phyloP scores from a whole-genome alignment of 2,888 invertebrate genomes.

The Drosophila gaucha region DNA sequence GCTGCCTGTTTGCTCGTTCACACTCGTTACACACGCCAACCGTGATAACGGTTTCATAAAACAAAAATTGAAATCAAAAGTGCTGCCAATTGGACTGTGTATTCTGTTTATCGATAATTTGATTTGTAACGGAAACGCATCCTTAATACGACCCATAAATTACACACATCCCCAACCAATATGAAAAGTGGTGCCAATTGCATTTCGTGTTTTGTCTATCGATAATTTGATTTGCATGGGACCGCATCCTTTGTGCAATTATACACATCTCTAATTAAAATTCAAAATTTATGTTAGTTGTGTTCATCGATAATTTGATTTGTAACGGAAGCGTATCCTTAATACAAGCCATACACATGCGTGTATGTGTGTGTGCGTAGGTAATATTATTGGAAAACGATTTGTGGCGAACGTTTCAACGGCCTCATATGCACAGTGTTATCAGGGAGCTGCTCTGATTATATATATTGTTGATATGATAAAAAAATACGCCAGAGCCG shows the following conservation, averaged over 20 bases:
- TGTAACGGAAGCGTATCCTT: slow-evolving; percentile 39
- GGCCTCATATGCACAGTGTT: slow-evolving; percentile 45
- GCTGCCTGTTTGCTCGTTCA: slow-evolving; percentile 18
- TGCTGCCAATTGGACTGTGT: slow-evolving; percentile 35
- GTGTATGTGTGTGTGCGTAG: neutral
- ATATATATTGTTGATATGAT: slow-evolving; percentile 56
- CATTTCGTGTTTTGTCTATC: neutral
- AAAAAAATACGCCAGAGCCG: slow-evolving; percentile 29
- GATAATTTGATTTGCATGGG: neutral
- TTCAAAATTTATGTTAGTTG: slow-evolving; percentile 37
- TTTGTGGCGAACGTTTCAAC: slow-evolving; percentile 19
- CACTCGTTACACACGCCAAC: slow-evolving; percentile 18
- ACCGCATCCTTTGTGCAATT: neutral
- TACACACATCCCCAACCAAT: neutral
- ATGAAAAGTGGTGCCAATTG: neutral
- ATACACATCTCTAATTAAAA: neutral
- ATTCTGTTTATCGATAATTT: slow-evolving; percentile 33
- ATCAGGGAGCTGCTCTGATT: slow-evolving; percentile 50
- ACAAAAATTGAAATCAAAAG: slow-evolving; percentile 28
- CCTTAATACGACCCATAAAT: slow-evolving; percentile 7
- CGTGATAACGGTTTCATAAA: slow-evolving; percentile 35
- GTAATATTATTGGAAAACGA: slow-evolving; percentile 2
- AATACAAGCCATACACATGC: slow-evolving; percentile 1
- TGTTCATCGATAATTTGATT: slow-evolving; percentile 31
- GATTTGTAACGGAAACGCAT: slow-evolving; percentile 48